phyloP scores from a whole-genome alignment of 1,140 invertebrate species.

The Scaptodrosophila lebanonensis region DNA sequence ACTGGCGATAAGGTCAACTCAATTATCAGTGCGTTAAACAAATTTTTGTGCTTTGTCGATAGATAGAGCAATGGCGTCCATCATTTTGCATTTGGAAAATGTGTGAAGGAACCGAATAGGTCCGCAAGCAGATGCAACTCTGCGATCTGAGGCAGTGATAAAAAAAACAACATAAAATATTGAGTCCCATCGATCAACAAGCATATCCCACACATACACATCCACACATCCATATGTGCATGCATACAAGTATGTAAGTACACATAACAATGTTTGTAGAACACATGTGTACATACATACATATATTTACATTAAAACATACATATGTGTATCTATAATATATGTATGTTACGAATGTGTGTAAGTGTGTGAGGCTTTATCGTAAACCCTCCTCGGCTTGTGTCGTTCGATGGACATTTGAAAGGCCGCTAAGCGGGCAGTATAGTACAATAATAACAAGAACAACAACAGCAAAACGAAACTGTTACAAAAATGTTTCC shows the following conservation, averaged over 20 bases:
- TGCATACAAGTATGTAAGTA: background rate
- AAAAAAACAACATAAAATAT: no score
- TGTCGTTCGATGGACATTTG: background rate
- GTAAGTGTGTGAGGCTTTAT: slow-evolving; percentile 2
- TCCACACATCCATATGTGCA: background rate
- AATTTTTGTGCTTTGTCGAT: slow-evolving; percentile 26
- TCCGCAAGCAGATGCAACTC: slow-evolving; percentile 12
- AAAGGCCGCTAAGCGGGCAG: slow-evolving; percentile 37
- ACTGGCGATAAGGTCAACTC: slow-evolving; percentile 42
- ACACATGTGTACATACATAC: background rate
- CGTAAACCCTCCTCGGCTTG: no score
- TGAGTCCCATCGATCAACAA: slow-evolving; percentile 20
- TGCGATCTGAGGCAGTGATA: no score
- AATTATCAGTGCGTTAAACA: slow-evolving; percentile 49
- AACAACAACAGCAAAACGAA: background rate
- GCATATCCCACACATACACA: background rate
- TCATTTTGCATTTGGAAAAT: slow-evolving; percentile 6
- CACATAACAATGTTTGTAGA: slow-evolving; percentile 29
- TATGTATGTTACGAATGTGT: slow-evolving; percentile 9
- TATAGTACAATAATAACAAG: slow-evolving; percentile 15
- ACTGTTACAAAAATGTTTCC: slow-evolving; percentile 46
- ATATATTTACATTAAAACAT: background rate
- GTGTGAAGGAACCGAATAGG: no score
- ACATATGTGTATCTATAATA: slow-evolving; percentile 31
- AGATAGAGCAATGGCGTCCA: slow-evolving; percentile 26